These are phyloP conservation scores for Amphipyra tragopoginis DNA, from an alignment of 2,888 invertebrate genomes.

Conservation along the genomic window DNA sequence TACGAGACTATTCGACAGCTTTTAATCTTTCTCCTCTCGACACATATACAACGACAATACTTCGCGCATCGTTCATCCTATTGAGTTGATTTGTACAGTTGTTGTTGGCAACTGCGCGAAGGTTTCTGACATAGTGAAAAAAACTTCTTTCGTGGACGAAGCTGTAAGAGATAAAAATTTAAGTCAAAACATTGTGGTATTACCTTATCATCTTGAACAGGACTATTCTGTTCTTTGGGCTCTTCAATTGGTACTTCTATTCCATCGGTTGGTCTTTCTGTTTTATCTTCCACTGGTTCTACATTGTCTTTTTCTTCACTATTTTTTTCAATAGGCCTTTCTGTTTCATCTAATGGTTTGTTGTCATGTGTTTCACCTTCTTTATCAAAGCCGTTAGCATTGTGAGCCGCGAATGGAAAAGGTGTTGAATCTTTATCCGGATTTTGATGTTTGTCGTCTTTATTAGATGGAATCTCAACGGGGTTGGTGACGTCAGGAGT, in stretches of 20 bases:
- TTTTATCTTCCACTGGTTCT: not conserved
- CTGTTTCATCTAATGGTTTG: not conserved
- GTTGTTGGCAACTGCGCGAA: too few species aligned
- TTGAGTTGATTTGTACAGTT: too few species aligned
- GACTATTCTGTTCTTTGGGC: constrained; percentile 10
- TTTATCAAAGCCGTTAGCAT: not conserved
- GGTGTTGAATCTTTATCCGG: not conserved
- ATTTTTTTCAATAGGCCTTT: not conserved
- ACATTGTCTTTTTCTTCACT: constrained; percentile 3
- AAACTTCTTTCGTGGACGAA: too few species aligned
- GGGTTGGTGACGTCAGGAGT: not conserved
- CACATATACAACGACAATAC: too few species aligned
- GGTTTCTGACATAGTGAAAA: too few species aligned
- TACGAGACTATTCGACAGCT: too few species aligned
- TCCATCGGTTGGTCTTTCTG: not conserved
- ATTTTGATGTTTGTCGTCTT: not conserved
- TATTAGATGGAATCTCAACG: not conserved
- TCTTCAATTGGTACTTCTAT: constrained; percentile 3
- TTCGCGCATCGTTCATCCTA: too few species aligned
- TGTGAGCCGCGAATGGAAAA: not conserved
- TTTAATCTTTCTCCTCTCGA: too few species aligned
- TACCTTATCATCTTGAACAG: constrained; percentile 22
- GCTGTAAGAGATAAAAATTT: too few species aligned
- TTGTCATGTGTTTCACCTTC: not conserved
- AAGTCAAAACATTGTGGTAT: not conserved